Base-by-base conservation (phyloP, 2,113 vertebrate species). In the Lycocorax pyrrhopterus region DNA sequence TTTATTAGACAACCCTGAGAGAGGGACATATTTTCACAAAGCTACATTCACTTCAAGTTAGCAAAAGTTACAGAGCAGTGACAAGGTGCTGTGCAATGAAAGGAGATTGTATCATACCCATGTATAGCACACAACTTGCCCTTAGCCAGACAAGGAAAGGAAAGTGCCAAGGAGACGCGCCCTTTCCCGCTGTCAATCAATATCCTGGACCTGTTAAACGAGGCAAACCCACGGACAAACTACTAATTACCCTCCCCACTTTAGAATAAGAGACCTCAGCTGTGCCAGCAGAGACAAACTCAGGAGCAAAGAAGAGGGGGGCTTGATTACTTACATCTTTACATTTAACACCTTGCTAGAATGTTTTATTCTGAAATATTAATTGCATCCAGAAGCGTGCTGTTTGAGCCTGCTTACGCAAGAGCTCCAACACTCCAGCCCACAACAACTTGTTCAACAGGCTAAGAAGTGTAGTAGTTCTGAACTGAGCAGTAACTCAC, bases 181-280 rank as follows among this genome's bases (percentile, higher is more conserved):
- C 96, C 91, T 94, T 85, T 56, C 59, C 81, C 90, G 4, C 78
- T 95, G 93, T 93, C 95, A 93, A 18, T 96, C 96, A 94, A 89
- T 92, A 46, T 19, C 90, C 90, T 17, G 29, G 73, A 94, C 92
- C 79, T 92, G 83, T 53, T 74, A 66, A 96, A 95, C 83, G 22
- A 63, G 93, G 94, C 76, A 96, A 95, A 94, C 64, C 60, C 80
- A 84, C 68, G 63, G 64, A 90, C 73, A 95, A 94, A 90, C 86
- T 22, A 6, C 78, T 90, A 58, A 73, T 55, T 71, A 76, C 14
- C 29, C 44, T 96, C 68, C 33, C 47, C 60, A 25, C 66, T 63
- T 66, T 4, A 74, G 71, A 62, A 49, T 20, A 41, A 68, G 63
- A 92, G 52, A 75, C 17, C 41, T 93, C 75, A 67, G 47, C 46